Evolutionary conservation across 2,113 vertebrate species (phyloP).

Genomic region (Bubalus kerabau): DNA sequence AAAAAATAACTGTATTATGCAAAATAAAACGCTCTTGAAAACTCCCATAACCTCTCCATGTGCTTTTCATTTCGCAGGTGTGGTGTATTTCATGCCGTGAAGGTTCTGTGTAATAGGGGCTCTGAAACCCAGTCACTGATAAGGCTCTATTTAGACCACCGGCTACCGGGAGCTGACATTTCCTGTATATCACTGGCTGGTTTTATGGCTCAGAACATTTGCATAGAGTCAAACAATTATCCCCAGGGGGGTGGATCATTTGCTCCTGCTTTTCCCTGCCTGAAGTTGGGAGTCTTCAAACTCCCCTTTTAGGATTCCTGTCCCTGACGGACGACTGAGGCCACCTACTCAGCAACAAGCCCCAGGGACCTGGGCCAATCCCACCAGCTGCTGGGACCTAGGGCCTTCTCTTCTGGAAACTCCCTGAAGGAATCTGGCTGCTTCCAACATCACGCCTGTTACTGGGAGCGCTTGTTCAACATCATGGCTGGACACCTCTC

Average conservation of each 20-base stretch:
- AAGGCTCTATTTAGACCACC: conserved; percentile 49
- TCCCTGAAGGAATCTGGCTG: neutral
- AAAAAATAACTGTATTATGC: conserved; percentile 64
- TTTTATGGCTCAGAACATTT: conserved; percentile 63
- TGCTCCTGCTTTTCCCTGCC: conserved; percentile 49
- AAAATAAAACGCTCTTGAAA: conserved; percentile 73
- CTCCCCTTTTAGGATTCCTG: neutral
- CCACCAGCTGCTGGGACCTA: neutral
- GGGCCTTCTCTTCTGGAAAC: neutral
- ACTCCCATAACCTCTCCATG: conserved; percentile 54
- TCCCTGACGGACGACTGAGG: neutral
- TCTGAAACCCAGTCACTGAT: conserved; percentile 47
- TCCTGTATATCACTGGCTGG: conserved; percentile 43
- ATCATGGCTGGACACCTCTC: neutral
- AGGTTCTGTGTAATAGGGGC: conserved; percentile 25
- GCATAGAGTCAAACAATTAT: conserved; percentile 66
- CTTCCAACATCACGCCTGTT: neutral
- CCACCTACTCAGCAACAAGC: neutral
- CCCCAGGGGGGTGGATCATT: conserved; percentile 49
- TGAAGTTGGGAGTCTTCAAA: conserved; percentile 40
- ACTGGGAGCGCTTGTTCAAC: neutral
- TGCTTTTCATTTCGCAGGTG: conserved; percentile 63
- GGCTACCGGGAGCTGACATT: conserved; percentile 16
- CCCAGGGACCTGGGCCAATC: neutral
- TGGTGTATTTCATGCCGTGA: conserved; percentile 40